Evolutionary conservation across 2,113 vertebrate species (phyloP).

Genomic region (Gallinago undulata): DNA sequence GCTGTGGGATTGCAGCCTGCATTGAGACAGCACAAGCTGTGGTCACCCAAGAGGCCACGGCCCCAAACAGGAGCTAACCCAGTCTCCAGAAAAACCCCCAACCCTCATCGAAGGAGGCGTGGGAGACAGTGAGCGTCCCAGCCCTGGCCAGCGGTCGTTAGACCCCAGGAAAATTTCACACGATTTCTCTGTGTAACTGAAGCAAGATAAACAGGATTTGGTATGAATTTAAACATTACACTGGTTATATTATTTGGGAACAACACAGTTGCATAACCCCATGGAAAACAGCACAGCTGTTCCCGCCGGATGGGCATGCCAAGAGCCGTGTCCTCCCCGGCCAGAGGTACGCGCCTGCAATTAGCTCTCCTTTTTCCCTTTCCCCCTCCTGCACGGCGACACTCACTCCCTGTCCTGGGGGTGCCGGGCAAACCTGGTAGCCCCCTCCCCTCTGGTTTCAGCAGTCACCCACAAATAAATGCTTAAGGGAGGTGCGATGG

Average conservation of each 20-base stretch:
- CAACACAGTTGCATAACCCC: slow-evolving; percentile 47
- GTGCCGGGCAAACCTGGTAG: neutral
- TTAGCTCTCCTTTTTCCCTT: neutral
- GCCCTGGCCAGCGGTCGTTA: neutral
- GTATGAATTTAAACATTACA: slow-evolving; percentile 62
- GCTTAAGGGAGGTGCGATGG: neutral
- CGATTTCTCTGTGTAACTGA: slow-evolving; percentile 67
- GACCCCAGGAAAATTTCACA: slow-evolving; percentile 77
- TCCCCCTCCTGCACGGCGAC: neutral
- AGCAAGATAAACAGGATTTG: slow-evolving; percentile 77
- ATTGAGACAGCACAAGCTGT: neutral
- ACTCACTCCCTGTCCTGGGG: neutral
- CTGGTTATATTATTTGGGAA: slow-evolving; percentile 50
- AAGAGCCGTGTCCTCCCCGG: neutral
- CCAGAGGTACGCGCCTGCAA: neutral
- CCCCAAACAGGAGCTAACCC: neutral
- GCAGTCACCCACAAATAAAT: neutral
- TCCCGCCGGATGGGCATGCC: neutral
- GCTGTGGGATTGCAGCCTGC: neutral
- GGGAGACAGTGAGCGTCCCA: neutral
- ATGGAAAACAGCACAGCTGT: slow-evolving; percentile 53
- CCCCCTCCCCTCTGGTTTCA: neutral
- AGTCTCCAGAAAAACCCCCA: neutral
- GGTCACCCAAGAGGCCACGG: neutral
- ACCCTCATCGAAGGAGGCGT: fast-evolving